Evolutionary conservation across 1,140 invertebrate genomes (phyloP).

Genomic region (Hirudo medicinalis): DNA sequence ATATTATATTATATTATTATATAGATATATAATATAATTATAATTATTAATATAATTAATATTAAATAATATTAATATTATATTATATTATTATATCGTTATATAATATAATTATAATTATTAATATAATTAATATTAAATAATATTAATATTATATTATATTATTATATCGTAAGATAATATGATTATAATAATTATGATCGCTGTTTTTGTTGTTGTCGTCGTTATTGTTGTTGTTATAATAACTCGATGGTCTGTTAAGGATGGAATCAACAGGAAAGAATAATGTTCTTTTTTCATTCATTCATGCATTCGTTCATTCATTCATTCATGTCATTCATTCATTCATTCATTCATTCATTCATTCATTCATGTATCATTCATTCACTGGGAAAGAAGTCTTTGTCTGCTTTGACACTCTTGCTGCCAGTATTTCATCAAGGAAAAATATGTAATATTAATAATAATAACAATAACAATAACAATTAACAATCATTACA

Average conservation of each 20-base stretch:
- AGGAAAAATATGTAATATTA: background rate
- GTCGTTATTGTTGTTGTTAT: background rate
- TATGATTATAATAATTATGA: conserved; percentile 1
- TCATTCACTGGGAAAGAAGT: background rate
- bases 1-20: too few species aligned
- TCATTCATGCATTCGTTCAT: background rate
- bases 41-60: too few species aligned
- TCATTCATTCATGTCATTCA: background rate
- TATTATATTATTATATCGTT: too few species aligned
- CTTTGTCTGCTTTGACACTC: background rate
- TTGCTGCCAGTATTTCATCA: background rate
- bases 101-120: too few species aligned
- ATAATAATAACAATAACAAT: background rate
- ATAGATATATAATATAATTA: too few species aligned
- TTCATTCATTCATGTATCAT: background rate
- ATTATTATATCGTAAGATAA: too few species aligned
- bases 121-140: too few species aligned
- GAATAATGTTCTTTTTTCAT: background rate
- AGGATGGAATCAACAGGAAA: background rate
- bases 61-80: too few species aligned
- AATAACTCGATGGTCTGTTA: background rate
- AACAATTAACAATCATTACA: background rate
- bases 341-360: background rate
- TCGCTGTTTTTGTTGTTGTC: background rate
- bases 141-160: conserved; percentile 9